Base-by-base conservation (phyloP, 2,888 invertebrate genomes). In the Sarcophaga caerulescens region DNA sequence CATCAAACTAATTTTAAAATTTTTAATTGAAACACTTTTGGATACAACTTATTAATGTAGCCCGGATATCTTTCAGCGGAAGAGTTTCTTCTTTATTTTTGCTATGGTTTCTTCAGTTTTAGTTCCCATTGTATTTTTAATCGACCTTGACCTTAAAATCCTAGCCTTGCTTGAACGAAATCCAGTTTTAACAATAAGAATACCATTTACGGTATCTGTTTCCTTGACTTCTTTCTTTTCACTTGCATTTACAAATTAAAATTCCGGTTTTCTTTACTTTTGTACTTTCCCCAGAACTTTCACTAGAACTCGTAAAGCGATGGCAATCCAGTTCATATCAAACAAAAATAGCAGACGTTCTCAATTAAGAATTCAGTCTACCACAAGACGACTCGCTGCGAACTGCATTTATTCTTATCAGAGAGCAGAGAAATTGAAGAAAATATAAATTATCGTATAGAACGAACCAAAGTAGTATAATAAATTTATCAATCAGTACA, bases 331-430 rank as follows among this genome's bases (percentile, higher is more conserved):
- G 10, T 62, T 78, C 19, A 44, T 81, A 78, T 71, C 77, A 81
- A 78, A 81, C 76, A 80, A 86, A 83, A 83, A 57, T 45, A 84
- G 77, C 81, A 84, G 74, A 78, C 76, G 77, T 74, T 69, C 65
- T 66, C 81, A 84, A 65, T 81, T 70, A 63, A 84, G 84, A 84
- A 84, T 62, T 78, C 62, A 86, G 86, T 86, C 57, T 66, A 78
- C 70, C 78, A 78, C 25, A 75, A 84, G 74, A 75, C 86, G 84
- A 84, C 86, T 68, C 12, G 57, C n/a, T 17, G 74, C 14, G 17
- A 52, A 71, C 66, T 84, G 68, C 78, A 82, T 76, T 79, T 76
- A 68, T 17, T 47, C 65, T 60, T 79, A 79, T 75, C 21, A n/a
- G 4, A 59, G 1, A 68, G 10, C 21, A 45, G 14, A 14, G 69